Conservation (phyloP, 1,140 invertebrate species). For the Stegodyphus dumicola region DNA sequence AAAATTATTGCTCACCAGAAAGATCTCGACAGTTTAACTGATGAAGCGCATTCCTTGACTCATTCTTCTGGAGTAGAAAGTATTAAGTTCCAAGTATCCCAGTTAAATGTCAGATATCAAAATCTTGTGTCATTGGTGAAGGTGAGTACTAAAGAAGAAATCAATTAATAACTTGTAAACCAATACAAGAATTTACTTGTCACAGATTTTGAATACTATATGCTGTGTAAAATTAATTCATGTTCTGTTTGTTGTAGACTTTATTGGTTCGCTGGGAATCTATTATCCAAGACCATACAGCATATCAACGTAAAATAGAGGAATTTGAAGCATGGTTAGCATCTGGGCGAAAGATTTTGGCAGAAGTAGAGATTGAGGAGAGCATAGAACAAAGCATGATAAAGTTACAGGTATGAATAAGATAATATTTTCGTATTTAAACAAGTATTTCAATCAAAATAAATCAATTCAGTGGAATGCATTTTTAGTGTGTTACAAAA, state of each 20-base stretch:
- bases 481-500: neutral
- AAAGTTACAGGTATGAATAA: slow-evolving; percentile 37
- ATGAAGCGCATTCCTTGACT: slow-evolving; percentile 86
- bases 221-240: too few species aligned
- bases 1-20: slow-evolving; percentile 80
- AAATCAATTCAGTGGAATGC: neutral
- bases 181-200: neutral
- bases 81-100: slow-evolving; percentile 87
- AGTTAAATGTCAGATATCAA: slow-evolving; percentile 88
- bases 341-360: slow-evolving; percentile 34
- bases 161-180: neutral
- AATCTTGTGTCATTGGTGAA: slow-evolving; percentile 73
- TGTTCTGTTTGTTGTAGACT: slow-evolving; percentile 14
- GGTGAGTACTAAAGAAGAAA: slow-evolving; percentile 61
- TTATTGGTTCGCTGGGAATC: slow-evolving; percentile 46
- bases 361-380: slow-evolving; percentile 44
- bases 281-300: slow-evolving; percentile 48
- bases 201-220: neutral
- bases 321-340: slow-evolving; percentile 53
- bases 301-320: slow-evolving; percentile 26
- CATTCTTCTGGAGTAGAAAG: slow-evolving; percentile 86
- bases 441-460: neutral
- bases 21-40: slow-evolving; percentile 86
- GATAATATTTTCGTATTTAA: neutral
- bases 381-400: slow-evolving; percentile 56